Evolutionary conservation across 2,797 vertebrate species (phyloP).

Genomic region (Phrynocephalus vlangalii): DNA sequence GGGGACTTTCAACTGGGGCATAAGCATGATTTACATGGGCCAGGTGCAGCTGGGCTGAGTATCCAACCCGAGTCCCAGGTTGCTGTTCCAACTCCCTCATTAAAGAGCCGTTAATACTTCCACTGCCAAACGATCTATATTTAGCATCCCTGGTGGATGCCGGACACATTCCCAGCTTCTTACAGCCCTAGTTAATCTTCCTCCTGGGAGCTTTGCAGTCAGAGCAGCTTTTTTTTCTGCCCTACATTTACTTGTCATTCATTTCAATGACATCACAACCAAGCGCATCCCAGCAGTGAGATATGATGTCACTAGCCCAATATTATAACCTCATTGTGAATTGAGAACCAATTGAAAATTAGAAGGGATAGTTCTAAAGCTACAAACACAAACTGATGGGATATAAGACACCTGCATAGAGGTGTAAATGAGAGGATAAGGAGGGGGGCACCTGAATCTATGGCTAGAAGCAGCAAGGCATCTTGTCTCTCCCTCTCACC

Average conservation of each 20-base stretch:
- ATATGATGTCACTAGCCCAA: slow-evolving; percentile 4
- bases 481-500: background rate
- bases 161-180: slow-evolving; percentile 26
- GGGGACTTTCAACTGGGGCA: background rate
- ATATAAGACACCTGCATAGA: background rate
- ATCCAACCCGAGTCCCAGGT: slow-evolving; percentile 20
- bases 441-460: background rate
- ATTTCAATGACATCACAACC: background rate
- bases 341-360: background rate
- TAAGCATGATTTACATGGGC: slow-evolving; percentile 31
- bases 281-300: background rate
- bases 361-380: background rate
- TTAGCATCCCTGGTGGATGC: slow-evolving; percentile 20
- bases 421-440: background rate
- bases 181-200: slow-evolving; percentile 23
- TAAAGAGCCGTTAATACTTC: slow-evolving; percentile 34
- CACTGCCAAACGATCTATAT: slow-evolving; percentile 26
- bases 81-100: slow-evolving; percentile 17
- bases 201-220: slow-evolving; percentile 22
- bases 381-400: background rate
- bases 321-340: slow-evolving; percentile 13
- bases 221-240: slow-evolving; percentile 16
- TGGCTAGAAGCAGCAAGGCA: background rate
- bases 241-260: background rate
- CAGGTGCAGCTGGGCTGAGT: slow-evolving; percentile 20